A percentile compares a stretch with the other conserved stretches of the same genome.
These are phyloP conservation scores for Dromius quadrimaculatus DNA, from an alignment of 2,888 invertebrate species.

Conservation along the genomic window DNA sequence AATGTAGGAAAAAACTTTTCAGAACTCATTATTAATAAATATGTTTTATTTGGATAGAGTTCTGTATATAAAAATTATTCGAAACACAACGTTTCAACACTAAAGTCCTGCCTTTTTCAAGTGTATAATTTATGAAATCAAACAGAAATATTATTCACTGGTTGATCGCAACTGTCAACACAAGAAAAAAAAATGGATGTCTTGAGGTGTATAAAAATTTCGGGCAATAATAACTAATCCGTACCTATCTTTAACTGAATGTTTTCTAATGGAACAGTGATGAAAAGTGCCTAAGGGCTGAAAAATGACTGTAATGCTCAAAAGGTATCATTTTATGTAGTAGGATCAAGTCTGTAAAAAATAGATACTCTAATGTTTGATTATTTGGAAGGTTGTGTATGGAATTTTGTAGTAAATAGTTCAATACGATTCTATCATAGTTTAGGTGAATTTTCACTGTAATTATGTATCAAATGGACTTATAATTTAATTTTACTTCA, in stretches of 20 bases:
- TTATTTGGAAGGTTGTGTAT: slow-evolving; percentile 23
- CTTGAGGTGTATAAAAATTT: too few relatives aligned
- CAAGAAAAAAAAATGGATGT: too few relatives aligned
- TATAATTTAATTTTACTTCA: slow-evolving; percentile 20
- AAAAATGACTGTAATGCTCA: slow-evolving; percentile 33
- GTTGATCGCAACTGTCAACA: too few relatives aligned
- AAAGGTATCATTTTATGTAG: slow-evolving; percentile 17
- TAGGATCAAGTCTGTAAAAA: slow-evolving; percentile 14
- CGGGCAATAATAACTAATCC: slow-evolving; percentile 27
- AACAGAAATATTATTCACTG: too few relatives aligned
- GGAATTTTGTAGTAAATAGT: slow-evolving; percentile 20
- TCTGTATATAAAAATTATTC: too few relatives aligned
- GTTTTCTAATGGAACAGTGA: slow-evolving; percentile 42
- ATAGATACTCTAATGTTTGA: slow-evolving; percentile 12
- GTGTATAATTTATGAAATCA: too few relatives aligned
- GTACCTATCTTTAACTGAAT: slow-evolving; percentile 31
- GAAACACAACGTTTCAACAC: too few relatives aligned
- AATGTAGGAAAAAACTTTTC: too few relatives aligned
- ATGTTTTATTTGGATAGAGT: too few relatives aligned
- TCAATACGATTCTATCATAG: slow-evolving; percentile 3
- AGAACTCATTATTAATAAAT: too few relatives aligned
- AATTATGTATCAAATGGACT: slow-evolving; percentile 13
- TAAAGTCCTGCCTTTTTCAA: too few relatives aligned
- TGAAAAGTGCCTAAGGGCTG: slow-evolving; percentile 44
- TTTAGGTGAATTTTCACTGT: too few relatives aligned